Evolutionary conservation across 2,888 invertebrate genomes (phyloP), one percentile per base, ranked within the genome.

Genomic region (Aphrophora alni): DNA sequence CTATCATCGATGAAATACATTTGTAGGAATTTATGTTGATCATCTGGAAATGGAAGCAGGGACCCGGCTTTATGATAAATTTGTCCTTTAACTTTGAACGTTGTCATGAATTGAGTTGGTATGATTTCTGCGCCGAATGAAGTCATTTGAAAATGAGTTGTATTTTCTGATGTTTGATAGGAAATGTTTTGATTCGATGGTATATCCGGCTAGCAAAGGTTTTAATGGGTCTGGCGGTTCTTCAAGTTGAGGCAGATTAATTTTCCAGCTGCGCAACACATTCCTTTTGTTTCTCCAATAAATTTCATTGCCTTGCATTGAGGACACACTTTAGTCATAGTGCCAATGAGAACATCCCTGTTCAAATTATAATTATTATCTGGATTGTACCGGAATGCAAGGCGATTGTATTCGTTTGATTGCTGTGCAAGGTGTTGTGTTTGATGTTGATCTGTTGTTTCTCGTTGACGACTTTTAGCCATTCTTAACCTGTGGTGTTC

Each of bases 1-100:
- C 26, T 27, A 27, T 59, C 26, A 51, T 81, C 80, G n/a, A 83
- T 75, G 78, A 82, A 83, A 79, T 84, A 85, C 75, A n/a, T n/a
- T n/a, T n/a, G n/a, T n/a, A n/a, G n/a, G n/a, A n/a, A n/a, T 21
- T 83, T 83, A 24, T 77, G 82, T 44, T 82, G 12, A 4, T 17
- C 8, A 17, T 28, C 28, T 27, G 84, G 82, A 0, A 84, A 38
- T 27, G 84, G 82, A 0, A 84, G 44, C 12, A 85, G 74, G 33
- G 79, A 33, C 21, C 74, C 38, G 24, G 38, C 38, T 25, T n/a
- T 25, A 25, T 75, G 75, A 26, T 75, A 74, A 8, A 75, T 51
- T 25, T 75, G 26, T 21, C 75, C 75, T 44, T 75, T 12, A 14
- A 25, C 44, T 51, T 75, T 75, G 44, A 75, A 75, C 3, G 76